A percentile compares a stretch with the other conserved stretches of the same genome.
These are phyloP conservation scores for Nemotelus pantherinus DNA, from an alignment of 2,888 invertebrate species.

Conservation along the genomic window DNA sequence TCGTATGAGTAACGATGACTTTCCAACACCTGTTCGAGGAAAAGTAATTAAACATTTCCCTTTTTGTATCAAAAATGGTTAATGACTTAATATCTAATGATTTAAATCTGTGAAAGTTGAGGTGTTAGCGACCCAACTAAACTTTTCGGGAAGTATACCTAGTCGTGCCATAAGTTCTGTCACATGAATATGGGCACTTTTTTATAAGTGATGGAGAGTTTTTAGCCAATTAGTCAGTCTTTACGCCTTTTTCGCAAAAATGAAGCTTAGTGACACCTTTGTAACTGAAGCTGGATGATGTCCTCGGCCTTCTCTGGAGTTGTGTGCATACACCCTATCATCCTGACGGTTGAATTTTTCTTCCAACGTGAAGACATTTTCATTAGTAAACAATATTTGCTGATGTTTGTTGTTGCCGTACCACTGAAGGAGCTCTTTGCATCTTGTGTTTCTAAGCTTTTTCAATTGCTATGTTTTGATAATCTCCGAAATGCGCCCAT, in stretches of 20 bases:
- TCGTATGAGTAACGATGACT: conserved; percentile 93
- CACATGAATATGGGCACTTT: neutral
- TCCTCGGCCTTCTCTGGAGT: neutral
- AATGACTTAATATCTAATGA: too few relatives aligned
- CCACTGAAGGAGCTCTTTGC: too few relatives aligned
- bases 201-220: neutral
- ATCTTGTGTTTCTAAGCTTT: neutral
- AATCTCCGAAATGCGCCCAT: neutral
- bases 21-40: conserved; percentile 82
- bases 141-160: neutral
- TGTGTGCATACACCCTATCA: too few relatives aligned
- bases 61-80: neutral
- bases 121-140: neutral
- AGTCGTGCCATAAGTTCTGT: conserved; percentile 6
- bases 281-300: neutral
- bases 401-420: too few relatives aligned
- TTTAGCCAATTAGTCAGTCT: neutral
- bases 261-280: neutral
- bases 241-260: neutral
- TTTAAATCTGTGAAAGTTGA: too few relatives aligned
- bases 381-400: too few relatives aligned
- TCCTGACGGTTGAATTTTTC: too few relatives aligned
- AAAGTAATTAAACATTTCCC: neutral
- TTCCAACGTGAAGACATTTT: too few relatives aligned
- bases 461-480: neutral